Percentiles rank a stretch among this genome's conserved stretches.
phyloP scores from a whole-genome alignment of 2,113 vertebrate species.

The Leuciscus idus region DNA sequence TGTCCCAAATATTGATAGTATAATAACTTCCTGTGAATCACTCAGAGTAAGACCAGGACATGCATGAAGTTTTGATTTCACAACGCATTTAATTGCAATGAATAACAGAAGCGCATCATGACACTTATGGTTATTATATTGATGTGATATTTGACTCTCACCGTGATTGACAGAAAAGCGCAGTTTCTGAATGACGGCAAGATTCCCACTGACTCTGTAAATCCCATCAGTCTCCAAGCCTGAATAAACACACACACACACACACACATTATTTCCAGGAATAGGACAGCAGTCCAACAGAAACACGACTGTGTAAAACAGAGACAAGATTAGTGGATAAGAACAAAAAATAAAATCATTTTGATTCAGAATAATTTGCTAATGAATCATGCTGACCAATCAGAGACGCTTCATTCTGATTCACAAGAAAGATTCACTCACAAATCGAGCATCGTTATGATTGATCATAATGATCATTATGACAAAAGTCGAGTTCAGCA shows the following conservation, averaged over 20 bases:
- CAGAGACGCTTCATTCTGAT: neutral
- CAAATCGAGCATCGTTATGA: neutral
- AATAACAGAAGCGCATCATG: neutral
- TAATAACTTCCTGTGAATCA: neutral
- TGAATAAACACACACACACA: slow-evolving; percentile 60
- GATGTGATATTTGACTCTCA: slow-evolving; percentile 62
- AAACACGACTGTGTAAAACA: too few relatives aligned
- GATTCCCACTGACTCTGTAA: slow-evolving; percentile 90
- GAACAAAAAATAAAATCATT: neutral
- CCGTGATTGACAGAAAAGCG: slow-evolving; percentile 89
- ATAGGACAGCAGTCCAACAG: neutral
- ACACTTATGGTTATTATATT: neutral
- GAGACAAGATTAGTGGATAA: neutral
- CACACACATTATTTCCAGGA: neutral
- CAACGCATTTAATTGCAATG: neutral
- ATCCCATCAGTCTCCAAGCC: slow-evolving; percentile 90
- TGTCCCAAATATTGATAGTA: neutral
- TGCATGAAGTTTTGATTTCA: neutral
- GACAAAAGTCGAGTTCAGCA: neutral
- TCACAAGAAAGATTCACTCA: neutral
- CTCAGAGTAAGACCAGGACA: neutral
- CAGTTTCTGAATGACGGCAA: slow-evolving; percentile 91
- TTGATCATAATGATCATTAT: too few relatives aligned
- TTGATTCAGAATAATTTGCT: neutral
- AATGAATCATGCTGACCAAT: neutral